Conservation (phyloP, 2,113 vertebrate genomes). For the Cisticola juncidis region DNA sequence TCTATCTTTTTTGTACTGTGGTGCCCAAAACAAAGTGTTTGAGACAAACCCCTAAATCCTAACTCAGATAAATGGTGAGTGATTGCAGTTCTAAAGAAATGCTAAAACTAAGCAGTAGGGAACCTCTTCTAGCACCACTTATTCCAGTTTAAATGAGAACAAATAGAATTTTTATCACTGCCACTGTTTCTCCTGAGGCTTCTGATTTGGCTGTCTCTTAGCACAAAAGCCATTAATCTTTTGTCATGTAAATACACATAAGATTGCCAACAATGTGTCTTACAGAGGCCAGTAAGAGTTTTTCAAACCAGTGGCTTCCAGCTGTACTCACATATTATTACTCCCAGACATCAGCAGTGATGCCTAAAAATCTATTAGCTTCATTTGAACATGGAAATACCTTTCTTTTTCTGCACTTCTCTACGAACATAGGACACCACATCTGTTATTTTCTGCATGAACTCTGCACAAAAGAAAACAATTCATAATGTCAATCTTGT, state of each 20-base stretch:
- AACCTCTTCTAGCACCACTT: neutral
- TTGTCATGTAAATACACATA: neutral
- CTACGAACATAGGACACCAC: neutral
- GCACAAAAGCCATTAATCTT: neutral
- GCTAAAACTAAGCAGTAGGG: neutral
- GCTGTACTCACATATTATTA: neutral
- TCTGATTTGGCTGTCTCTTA: neutral
- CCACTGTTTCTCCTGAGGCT: neutral
- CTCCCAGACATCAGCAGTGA: neutral
- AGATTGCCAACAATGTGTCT: neutral
- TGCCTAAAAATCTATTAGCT: neutral
- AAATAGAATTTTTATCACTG: neutral
- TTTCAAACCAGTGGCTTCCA: neutral
- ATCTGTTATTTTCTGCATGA: neutral
- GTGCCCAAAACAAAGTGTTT: neutral
- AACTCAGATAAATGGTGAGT: neutral
- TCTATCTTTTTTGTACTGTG: neutral
- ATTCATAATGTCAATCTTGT: neutral
- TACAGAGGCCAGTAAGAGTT: neutral
- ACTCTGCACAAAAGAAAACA: constrained; percentile 47
- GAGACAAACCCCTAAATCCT: neutral
- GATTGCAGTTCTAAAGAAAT: neutral
- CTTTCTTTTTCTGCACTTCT: constrained; percentile 33
- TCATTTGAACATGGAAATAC: constrained; percentile 38
- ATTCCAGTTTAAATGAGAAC: neutral